Percentiles rank a stretch among this genome's conserved stretches.
Conservation (phyloP, 2,113 vertebrate genomes). For the Mobula birostris region DNA sequence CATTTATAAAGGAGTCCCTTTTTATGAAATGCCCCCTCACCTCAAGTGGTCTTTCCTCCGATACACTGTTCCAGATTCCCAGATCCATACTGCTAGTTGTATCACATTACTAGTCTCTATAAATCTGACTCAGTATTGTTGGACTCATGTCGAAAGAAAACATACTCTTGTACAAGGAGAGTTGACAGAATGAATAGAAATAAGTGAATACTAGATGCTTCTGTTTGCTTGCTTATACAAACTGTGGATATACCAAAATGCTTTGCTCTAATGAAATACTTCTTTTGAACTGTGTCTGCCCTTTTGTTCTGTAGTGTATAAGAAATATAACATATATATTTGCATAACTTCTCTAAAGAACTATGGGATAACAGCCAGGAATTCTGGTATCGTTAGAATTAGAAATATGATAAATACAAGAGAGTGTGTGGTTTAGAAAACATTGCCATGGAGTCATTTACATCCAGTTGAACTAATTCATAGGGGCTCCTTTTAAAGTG, state of each 20-base stretch:
- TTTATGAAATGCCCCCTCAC: background rate
- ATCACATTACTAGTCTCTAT: background rate
- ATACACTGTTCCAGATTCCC: background rate
- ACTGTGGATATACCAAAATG: background rate
- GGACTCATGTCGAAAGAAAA: background rate
- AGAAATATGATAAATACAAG: background rate
- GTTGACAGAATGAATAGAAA: background rate
- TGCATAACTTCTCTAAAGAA: background rate
- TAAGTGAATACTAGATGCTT: background rate
- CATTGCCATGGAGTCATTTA: background rate
- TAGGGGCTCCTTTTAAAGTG: background rate
- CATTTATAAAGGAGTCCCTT: background rate
- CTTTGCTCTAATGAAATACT: background rate
- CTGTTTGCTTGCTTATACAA: background rate
- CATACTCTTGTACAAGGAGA: background rate
- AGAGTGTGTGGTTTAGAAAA: background rate
- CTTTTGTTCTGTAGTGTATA: background rate
- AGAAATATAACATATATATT: background rate
- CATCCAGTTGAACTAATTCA: background rate
- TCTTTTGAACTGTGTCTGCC: background rate
- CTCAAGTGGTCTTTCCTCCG: background rate
- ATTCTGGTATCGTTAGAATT: background rate
- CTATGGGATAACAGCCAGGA: background rate
- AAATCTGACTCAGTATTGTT: background rate
- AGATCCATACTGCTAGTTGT: background rate